These are phyloP conservation scores for Thunnus albacares DNA, from an alignment of 2,797 vertebrate genomes.

Conservation along the genomic window DNA sequence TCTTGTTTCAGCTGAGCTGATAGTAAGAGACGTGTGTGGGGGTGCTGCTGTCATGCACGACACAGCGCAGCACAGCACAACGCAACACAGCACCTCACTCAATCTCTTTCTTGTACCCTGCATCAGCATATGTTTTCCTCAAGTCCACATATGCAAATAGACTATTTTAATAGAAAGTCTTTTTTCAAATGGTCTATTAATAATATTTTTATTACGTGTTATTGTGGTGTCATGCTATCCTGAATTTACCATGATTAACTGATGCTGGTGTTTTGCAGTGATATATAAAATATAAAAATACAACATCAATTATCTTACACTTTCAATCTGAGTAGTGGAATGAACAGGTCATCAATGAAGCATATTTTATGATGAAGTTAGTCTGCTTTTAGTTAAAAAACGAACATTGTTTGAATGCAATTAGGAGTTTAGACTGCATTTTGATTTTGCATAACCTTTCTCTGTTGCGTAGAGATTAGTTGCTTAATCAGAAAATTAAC, in stretches of 20 bases:
- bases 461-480: background rate
- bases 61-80: slow-evolving; percentile 30
- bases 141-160: slow-evolving; percentile 33
- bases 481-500: background rate
- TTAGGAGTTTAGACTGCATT: background rate
- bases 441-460: background rate
- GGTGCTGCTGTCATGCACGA: slow-evolving; percentile 61
- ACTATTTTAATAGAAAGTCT: slow-evolving; percentile 23
- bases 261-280: background rate
- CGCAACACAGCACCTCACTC: slow-evolving; percentile 40
- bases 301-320: slow-evolving; percentile 17
- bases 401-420: background rate
- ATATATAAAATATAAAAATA: background rate
- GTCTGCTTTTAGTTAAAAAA: background rate
- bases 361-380: background rate
- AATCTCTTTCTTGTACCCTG: slow-evolving; percentile 33
- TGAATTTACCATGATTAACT: slow-evolving; percentile 13
- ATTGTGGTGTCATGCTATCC: slow-evolving; percentile 3
- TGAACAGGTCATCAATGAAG: background rate
- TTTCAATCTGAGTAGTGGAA: slow-evolving; percentile 2
- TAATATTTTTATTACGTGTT: slow-evolving; percentile 15
- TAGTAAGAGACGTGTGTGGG: slow-evolving; percentile 69
- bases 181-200: slow-evolving; percentile 10
- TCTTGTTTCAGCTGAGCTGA: slow-evolving; percentile 82
- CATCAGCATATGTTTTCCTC: slow-evolving; percentile 34